Base-by-base conservation (phyloP, 2,797 vertebrate species). In the Enteromius unitaeniatus region DNA sequence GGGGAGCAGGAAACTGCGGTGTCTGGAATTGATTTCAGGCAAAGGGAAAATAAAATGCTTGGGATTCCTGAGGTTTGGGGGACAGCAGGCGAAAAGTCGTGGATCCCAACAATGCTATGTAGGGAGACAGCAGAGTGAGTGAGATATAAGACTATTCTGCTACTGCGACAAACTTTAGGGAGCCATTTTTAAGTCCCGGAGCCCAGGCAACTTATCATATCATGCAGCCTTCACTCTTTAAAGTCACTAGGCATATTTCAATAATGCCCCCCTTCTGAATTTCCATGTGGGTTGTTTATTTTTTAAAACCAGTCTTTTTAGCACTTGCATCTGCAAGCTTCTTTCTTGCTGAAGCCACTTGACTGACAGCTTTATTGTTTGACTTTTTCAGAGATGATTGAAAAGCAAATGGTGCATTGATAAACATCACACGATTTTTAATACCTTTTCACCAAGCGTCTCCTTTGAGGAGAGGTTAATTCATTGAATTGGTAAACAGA, bases 11-110 rank as follows among this genome's bases (percentile, higher is more conserved):
- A 95, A 95, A 92, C 84, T 72, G 78, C 88, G 88, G 91, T 88
- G 92, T 95, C 94, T 95, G 94, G 94, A 95, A 94, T 91, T 91
- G 92, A 95, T 95, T 94, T 94, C 89, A 93, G 92, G 91, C 90
- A 90, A 93, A 92, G 91, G 91, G 89, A 95, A 94, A 94, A 94
- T 94, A 92, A 94, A 93, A 95, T 95, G 89, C 86, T 90, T 94
- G n/a, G 76, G 90, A 95, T 95, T 95, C 93, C 94, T 94, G 88
- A 88, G 91, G 89, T 90, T 88, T 88, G 51, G 83, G 84, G 88
- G 89, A 91, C 87, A 84, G 47, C 85, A 88, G 90, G 90, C 89
- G 87, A 85, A 89, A 81, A 82, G 89, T 91, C 89, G 87, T 87
- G 76, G 70, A 88, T 78, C 83, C 60, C 10, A 84, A 28, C 49